Conservation (phyloP, 1,140 invertebrate species). For the Condylostylus longicornis region DNA sequence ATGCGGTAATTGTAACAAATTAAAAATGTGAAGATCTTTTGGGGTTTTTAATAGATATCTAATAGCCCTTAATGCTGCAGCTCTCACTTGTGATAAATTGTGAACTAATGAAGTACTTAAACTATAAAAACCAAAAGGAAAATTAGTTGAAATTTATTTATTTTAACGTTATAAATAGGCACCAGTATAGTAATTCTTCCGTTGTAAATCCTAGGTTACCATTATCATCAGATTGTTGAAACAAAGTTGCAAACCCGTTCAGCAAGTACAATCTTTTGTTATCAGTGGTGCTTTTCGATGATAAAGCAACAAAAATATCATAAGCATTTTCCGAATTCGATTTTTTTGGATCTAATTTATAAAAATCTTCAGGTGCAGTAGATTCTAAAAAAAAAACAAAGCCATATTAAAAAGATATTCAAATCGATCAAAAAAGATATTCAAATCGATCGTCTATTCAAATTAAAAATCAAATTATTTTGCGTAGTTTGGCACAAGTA, state of each 20-base stretch:
- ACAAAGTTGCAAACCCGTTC: slow-evolving; percentile 26
- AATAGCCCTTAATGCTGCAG: slow-evolving; percentile 68
- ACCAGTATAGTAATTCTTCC: slow-evolving; percentile 74
- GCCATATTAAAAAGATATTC: too few species aligned
- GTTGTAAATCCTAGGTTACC: slow-evolving; percentile 50
- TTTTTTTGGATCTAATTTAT: slow-evolving; percentile 24
- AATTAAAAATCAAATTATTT: not conserved
- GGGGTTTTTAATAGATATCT: slow-evolving; percentile 66
- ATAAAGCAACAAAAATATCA: slow-evolving; percentile 25
- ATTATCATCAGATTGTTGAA: slow-evolving; percentile 33
- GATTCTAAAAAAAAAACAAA: slow-evolving; percentile 15
- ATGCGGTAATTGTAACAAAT: slow-evolving; percentile 64
- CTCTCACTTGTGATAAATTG: slow-evolving; percentile 74
- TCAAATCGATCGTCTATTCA: not conserved
- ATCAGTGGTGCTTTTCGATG: slow-evolving; percentile 22
- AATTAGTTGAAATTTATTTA: slow-evolving; percentile 2
- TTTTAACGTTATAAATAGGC: slow-evolving; percentile 21
- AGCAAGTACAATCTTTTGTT: slow-evolving; percentile 26
- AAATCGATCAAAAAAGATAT: too few species aligned
- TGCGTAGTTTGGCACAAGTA: not conserved
- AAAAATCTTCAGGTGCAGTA: slow-evolving; percentile 27
- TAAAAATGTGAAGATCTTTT: slow-evolving; percentile 59
- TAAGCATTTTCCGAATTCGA: slow-evolving; percentile 26
- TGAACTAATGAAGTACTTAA: slow-evolving; percentile 68
- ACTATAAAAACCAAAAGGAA: slow-evolving; percentile 34